A percentile compares a stretch with the other conserved stretches of the same genome.
Evolutionary conservation across 1,140 invertebrate genomes (phyloP).

Genomic region (Diprion similis): DNA sequence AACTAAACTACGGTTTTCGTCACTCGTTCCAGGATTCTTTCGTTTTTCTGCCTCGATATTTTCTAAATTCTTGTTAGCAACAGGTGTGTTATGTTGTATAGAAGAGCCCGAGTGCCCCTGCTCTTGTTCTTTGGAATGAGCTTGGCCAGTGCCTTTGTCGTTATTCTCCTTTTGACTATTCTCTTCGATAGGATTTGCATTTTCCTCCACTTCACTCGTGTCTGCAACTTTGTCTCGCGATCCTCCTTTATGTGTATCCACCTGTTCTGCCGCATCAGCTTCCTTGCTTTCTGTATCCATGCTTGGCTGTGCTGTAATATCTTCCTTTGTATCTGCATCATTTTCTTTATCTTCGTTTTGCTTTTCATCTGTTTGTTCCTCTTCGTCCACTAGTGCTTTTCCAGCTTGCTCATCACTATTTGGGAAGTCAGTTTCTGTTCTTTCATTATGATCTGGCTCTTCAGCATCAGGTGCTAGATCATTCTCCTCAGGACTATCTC

Average conservation of each 20-base stretch:
- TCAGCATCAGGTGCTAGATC: slow-evolving; percentile 58
- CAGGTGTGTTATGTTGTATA: slow-evolving; percentile 39
- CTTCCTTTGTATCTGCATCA: slow-evolving; percentile 52
- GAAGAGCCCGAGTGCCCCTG: slow-evolving; percentile 59
- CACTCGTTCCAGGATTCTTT: slow-evolving; percentile 58
- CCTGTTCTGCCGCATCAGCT: slow-evolving; percentile 49
- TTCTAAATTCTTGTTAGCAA: slow-evolving; percentile 39
- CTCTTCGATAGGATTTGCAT: slow-evolving; percentile 44
- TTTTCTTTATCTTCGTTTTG: slow-evolving; percentile 45
- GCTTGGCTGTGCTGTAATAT: slow-evolving; percentile 50
- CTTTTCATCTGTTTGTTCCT: slow-evolving; percentile 49
- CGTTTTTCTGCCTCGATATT: slow-evolving; percentile 51
- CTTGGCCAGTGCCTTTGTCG: slow-evolving; percentile 62
- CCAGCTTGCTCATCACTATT: slow-evolving; percentile 25
- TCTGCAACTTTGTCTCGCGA: slow-evolving; percentile 51
- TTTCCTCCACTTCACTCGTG: slow-evolving; percentile 31
- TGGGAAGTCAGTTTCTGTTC: slow-evolving; percentile 37
- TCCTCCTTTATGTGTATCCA: slow-evolving; percentile 45
- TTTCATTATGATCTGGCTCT: slow-evolving; percentile 47
- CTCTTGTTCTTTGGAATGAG: slow-evolving; percentile 58
- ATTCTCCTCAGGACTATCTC: slow-evolving; percentile 56
- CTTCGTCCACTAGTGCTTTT: slow-evolving; percentile 41
- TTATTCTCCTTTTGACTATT: slow-evolving; percentile 52
- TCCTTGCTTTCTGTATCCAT: slow-evolving; percentile 46
- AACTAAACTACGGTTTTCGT: slow-evolving; percentile 58